Evolutionary conservation across 2,888 invertebrate genomes (phyloP).

Genomic region (Troides aeacus): DNA sequence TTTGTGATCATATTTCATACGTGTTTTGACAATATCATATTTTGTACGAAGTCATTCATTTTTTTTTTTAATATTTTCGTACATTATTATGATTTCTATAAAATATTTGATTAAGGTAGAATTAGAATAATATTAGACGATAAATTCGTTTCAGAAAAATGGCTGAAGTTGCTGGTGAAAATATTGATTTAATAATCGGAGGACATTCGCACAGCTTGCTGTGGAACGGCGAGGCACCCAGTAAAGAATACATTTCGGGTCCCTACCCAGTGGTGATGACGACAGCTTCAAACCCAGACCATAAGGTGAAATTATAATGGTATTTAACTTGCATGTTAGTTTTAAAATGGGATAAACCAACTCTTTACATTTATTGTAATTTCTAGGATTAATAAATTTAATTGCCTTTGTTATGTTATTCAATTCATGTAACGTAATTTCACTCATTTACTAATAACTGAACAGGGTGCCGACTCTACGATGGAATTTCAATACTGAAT

Average conservation of each 20-base stretch:
- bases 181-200: constrained; percentile 90
- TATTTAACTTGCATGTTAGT: neutral
- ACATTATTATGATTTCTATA: neutral
- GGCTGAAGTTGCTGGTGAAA: constrained; percentile 82
- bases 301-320: constrained; percentile 48
- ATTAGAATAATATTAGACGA: neutral
- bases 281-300: constrained; percentile 46
- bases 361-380: neutral
- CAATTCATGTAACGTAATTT: neutral
- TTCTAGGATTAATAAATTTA: too few species aligned
- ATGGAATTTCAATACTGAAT: neutral
- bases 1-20: neutral
- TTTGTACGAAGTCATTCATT: neutral
- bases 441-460: neutral
- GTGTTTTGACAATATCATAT: neutral
- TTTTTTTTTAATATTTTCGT: neutral
- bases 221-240: constrained; percentile 81
- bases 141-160: constrained; percentile 64
- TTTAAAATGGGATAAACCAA: neutral
- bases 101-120: neutral
- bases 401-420: too few species aligned
- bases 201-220: constrained; percentile 91
- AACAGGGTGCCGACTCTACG: neutral
- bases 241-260: constrained; percentile 78
- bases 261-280: constrained; percentile 84